A percentile compares a stretch with the other conserved stretches of the same genome.
Conservation (phyloP, 2,113 vertebrate genomes). For the Polypterus senegalus region DNA sequence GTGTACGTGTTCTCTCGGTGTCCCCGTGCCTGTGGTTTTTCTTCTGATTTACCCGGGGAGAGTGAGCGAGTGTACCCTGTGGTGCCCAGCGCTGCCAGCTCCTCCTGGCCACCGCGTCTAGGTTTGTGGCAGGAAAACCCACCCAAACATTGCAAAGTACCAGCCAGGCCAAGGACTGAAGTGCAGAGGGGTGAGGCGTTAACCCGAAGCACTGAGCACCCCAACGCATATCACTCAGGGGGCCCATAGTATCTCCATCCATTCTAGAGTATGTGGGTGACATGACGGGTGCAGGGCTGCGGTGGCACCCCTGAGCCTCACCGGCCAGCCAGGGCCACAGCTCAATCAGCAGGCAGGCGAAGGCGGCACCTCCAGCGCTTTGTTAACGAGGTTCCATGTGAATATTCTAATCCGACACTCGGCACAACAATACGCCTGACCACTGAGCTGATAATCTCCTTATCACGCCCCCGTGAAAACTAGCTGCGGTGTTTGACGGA, state of each 20-base stretch:
- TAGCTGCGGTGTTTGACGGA: slow-evolving; percentile 55
- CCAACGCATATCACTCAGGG: background rate
- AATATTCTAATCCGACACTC: slow-evolving; percentile 66
- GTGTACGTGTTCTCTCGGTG: no score
- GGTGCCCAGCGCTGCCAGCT: no score
- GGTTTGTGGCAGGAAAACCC: no score
- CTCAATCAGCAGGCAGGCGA: slow-evolving; percentile 32
- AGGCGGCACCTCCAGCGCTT: slow-evolving; percentile 35
- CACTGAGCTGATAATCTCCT: slow-evolving; percentile 55
- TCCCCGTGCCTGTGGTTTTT: no score
- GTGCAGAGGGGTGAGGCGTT: no score
- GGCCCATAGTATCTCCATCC: slow-evolving; percentile 1
- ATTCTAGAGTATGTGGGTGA: slow-evolving; percentile 5
- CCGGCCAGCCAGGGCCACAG: slow-evolving; percentile 36
- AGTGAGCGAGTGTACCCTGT: no score
- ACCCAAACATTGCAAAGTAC: no score
- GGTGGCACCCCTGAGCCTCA: slow-evolving; percentile 13
- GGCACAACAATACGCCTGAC: slow-evolving; percentile 56
- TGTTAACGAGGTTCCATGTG: slow-evolving; percentile 50
- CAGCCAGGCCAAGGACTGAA: background rate
- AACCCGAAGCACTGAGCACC: no score
- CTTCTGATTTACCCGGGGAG: no score
- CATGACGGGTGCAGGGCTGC: slow-evolving; percentile 15
- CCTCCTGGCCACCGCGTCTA: no score
- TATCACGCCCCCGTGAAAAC: slow-evolving; percentile 62